phyloP scores from a whole-genome alignment of 2,113 vertebrate species.

The Tupaia chinensis region DNA sequence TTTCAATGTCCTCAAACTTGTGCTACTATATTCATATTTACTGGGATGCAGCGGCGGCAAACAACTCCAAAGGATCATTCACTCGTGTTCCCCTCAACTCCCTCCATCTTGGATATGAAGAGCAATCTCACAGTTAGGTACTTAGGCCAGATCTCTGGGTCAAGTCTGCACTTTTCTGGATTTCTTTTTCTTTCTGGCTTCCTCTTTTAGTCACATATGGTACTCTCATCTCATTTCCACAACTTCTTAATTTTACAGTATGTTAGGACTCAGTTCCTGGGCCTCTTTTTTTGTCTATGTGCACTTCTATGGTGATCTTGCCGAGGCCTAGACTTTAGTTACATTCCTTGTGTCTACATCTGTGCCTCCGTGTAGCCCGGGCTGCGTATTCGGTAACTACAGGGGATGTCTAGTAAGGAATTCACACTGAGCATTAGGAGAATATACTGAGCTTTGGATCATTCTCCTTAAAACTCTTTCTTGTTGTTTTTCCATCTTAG shows the following conservation, averaged over 20 bases:
- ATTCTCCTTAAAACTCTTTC: background rate
- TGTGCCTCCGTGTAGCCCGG: background rate
- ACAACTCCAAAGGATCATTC: background rate
- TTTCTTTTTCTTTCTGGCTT: background rate
- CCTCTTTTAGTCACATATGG: background rate
- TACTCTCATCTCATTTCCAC: background rate
- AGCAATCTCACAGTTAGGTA: background rate
- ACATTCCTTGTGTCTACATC: background rate
- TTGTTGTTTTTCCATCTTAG: background rate
- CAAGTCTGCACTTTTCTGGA: background rate
- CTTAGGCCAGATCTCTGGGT: background rate
- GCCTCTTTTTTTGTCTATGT: background rate
- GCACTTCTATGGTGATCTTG: background rate
- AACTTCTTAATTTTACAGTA: background rate
- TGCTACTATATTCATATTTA: background rate
- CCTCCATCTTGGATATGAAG: background rate
- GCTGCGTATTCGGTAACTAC: background rate
- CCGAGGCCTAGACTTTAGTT: background rate
- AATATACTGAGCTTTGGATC: background rate
- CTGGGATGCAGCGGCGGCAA: background rate
- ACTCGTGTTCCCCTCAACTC: background rate
- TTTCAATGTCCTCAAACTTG: slow-evolving; percentile 53
- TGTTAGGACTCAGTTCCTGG: background rate
- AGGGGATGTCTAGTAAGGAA: background rate
- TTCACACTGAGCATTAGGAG: background rate